Percentiles rank a stretch among this genome's conserved stretches.
Evolutionary conservation across 2,888 invertebrate genomes (phyloP).

Genomic region (Campoletis raptor): DNA sequence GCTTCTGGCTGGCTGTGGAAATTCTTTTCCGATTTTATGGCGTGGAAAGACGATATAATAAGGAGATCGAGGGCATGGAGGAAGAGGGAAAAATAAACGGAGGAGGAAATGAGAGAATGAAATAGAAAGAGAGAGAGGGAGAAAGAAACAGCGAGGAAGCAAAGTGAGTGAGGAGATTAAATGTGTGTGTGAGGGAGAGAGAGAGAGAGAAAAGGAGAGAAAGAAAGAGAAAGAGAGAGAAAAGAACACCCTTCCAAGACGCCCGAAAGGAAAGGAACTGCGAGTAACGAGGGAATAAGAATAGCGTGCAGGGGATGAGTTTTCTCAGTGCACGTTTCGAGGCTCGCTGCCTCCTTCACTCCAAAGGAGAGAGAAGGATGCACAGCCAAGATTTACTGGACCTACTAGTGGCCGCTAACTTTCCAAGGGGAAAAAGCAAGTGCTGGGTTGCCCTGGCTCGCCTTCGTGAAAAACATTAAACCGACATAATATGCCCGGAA

Average conservation of each 20-base stretch:
- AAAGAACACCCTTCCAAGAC: conserved; percentile 53
- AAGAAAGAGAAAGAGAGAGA: conserved; percentile 48
- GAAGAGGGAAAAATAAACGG: conserved; percentile 35
- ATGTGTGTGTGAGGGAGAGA: conserved; percentile 31
- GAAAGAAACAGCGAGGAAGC: conserved; percentile 41
- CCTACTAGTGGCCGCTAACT: conserved; percentile 82
- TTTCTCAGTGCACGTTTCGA: conserved; percentile 72
- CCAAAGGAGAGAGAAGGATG: conserved; percentile 60
- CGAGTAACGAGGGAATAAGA: conserved; percentile 85
- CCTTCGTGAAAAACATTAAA: conserved; percentile 77
- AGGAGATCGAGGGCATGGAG: conserved; percentile 79
- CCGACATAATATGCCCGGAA: conserved; percentile 75
- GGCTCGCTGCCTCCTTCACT: conserved; percentile 53
- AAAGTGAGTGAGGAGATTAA: conserved; percentile 3
- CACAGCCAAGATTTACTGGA: conserved; percentile 83
- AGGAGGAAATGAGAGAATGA: conserved; percentile 16
- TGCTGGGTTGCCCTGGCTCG: conserved; percentile 29
- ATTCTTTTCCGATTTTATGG: conserved; percentile 85
- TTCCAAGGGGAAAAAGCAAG: conserved; percentile 70
- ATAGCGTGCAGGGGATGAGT: conserved; percentile 74
- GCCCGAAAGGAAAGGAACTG: conserved; percentile 76
- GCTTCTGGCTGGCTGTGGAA: conserved; percentile 74
- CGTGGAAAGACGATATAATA: conserved; percentile 85
- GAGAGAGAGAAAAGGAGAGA: conserved; percentile 35
- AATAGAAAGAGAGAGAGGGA: conserved; percentile 44